Evolutionary conservation across 2,113 vertebrate genomes (phyloP).

Genomic region (Percopsis transmontana): DNA sequence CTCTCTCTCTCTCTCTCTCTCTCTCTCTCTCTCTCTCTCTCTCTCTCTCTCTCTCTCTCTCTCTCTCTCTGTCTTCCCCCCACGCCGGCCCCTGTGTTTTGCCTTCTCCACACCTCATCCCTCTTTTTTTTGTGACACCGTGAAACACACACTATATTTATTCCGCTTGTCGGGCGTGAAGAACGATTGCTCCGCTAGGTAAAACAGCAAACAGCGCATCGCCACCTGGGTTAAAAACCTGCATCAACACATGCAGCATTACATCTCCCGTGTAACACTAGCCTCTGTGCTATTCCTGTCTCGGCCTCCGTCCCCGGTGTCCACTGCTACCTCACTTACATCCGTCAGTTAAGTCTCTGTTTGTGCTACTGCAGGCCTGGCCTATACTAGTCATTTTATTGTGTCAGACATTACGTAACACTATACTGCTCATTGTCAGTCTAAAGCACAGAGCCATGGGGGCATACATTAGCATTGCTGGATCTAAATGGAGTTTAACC

Average conservation of each 20-base stretch:
- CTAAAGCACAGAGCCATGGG: not conserved
- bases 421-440: not conserved
- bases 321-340: conserved; percentile 9
- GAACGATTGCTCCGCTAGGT: not conserved
- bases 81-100: not conserved
- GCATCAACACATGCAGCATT: conserved; percentile 16
- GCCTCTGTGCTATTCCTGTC: conserved; percentile 41
- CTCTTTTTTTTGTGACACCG: not conserved
- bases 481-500: not conserved
- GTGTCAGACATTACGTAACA: not conserved
- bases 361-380: too few species aligned
- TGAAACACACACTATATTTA: conserved; percentile 14
- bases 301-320: conserved; percentile 23
- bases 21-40: not conserved
- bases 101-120: conserved; percentile 10
- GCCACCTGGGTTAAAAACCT: conserved; percentile 25
- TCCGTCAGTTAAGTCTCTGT: not conserved
- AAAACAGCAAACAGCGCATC: conserved; percentile 33
- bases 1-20: conserved; percentile 39
- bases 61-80: not conserved
- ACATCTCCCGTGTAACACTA: conserved; percentile 30
- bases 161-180: conserved; percentile 27
- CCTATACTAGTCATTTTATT: not conserved
- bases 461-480: not conserved
- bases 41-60: not conserved